Base-by-base conservation (phyloP, 2,888 invertebrate genomes). In the Netelia melanura region DNA sequence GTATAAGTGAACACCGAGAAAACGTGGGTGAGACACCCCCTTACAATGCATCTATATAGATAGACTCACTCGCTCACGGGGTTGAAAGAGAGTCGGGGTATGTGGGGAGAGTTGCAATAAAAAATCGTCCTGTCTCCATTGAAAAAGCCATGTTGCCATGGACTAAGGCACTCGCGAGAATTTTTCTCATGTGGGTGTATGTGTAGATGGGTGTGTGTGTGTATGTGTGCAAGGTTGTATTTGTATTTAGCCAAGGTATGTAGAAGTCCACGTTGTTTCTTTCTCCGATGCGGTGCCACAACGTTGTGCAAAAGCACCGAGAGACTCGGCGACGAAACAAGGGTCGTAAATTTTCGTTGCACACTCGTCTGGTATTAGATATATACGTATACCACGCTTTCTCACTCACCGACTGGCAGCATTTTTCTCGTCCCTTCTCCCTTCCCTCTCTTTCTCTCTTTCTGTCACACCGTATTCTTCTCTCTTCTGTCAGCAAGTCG, bases 281-380 rank as follows among this genome's bases (percentile, higher is more conserved):
- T 70, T 52, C 76, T 61, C 21, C 21, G 70, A 83, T 23, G 56
- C 68, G 54, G 10, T 71, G 43, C 61, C 23, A 70, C 54, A 61
- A 86, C 87, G 38, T 38, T 43, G 70, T 48, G 75, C 58, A 75
- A 65, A 65, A 85, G 71, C 79, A 61, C 70, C 52, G n/a, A 58
- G 67, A 71, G 75, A 74, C 77, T 78, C 80, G 80, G 75, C 81
- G 81, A 71, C 70, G 84, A 89, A 91, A 91, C 90, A 90, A 90
- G 88, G 78, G 87, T 90, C 91, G 87, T 90, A 91, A 91, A 91
- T 91, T 90, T 87, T 79, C 80, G 64, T 54, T 72, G 67, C 80
- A 71, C 64, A 74, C 80, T 71, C 44, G 25, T 44, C 54, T 48
- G 11, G 0, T 17, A 11, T 44, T 54, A 52, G 17, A 17, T 61